Evolutionary conservation across 2,888 invertebrate genomes (phyloP), one percentile per base, ranked within the genome.

Genomic region (Antitype chi): DNA sequence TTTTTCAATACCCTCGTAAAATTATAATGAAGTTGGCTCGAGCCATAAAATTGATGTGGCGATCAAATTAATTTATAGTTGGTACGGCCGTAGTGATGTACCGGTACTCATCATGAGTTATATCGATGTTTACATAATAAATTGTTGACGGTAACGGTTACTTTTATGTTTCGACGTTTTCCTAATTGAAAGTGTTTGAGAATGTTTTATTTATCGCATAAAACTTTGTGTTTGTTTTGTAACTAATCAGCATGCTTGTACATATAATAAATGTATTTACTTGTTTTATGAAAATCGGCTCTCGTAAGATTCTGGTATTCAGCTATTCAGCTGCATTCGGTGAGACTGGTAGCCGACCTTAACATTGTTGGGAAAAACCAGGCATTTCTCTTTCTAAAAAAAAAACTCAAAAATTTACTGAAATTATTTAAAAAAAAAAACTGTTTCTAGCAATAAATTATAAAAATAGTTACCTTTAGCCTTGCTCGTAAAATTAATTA

Each of bases 21-120:
- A 82, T 82, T 82, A 85, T 87, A 87, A 85, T 77, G 81, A 83
- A 82, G 78, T 82, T 76, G 76, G 80, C 69, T 78, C 68, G 62
- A 68, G 47, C 73, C 74, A 77, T 85, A 77, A 82, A 86, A 90
- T 91, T 90, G 89, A 91, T 88, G 78, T 70, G 78, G 85, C 83
- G 80, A 89, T 90, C 85, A 84, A 87, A 89, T 89, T 89, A 90
- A 91, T 91, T 88, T 91, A 91, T 90, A 84, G 89, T 83, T 81
- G 71, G 80, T 66, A 60, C 67, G 75, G 68, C 55, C 66, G 60
- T 67, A 63, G 67, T 85, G 87, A 87, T 81, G 64, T 84, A 87
- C 74, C 25, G 80, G 53, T 74, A 23, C 77, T 75, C 73, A 66
- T 64, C 59, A 73, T 85, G 81, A 85, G 74, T 81, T 87, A 86